Evolutionary conservation across 1,140 invertebrate genomes (phyloP).

Genomic region (Uloborus diversus): DNA sequence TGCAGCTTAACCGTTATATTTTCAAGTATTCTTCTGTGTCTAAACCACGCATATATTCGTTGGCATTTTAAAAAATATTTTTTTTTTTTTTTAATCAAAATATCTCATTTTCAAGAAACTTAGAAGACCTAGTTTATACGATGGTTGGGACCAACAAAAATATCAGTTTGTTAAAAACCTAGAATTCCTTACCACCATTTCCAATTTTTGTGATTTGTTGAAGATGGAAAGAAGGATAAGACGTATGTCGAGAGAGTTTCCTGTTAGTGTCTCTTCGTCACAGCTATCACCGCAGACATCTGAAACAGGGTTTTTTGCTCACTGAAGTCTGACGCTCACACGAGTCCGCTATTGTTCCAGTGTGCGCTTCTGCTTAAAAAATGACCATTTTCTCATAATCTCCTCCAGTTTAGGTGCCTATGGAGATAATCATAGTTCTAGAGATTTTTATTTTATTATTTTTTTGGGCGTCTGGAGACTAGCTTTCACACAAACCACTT

Average conservation of each 20-base stretch:
- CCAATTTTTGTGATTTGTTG: background rate
- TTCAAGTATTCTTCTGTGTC: no score
- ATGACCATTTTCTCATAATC: background rate
- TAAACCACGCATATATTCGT: background rate
- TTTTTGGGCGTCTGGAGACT: no score
- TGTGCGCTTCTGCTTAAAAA: background rate
- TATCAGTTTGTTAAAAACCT: no score
- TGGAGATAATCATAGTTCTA: no score
- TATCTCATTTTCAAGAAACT: no score
- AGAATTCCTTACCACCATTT: background rate
- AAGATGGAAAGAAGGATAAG: background rate
- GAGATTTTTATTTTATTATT: no score
- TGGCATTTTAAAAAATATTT: slow-evolving; percentile 6
- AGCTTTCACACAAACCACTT: no score
- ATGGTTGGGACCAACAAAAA: no score
- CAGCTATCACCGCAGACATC: background rate
- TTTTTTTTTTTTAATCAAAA: no score
- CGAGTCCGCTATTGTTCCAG: background rate
- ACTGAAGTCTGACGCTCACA: background rate
- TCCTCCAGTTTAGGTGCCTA: no score
- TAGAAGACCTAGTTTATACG: no score
- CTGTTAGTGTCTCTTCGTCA: background rate
- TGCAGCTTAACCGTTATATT: no score
- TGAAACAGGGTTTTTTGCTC: background rate
- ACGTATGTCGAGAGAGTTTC: background rate